These are phyloP conservation scores for Hyperoplus lanceolatus DNA, from an alignment of 2,797 vertebrate genomes.

Conservation along the genomic window DNA sequence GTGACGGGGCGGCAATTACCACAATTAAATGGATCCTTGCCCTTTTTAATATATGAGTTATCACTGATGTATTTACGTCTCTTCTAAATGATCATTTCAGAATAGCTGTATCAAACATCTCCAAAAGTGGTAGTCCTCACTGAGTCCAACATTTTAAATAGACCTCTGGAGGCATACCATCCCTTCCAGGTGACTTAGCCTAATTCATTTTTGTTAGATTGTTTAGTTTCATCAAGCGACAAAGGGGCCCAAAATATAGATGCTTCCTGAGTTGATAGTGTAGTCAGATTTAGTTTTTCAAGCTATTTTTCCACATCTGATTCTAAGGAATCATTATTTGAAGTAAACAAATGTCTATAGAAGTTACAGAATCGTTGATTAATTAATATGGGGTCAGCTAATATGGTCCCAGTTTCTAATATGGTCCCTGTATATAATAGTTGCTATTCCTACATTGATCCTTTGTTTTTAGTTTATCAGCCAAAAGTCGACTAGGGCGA, in stretches of 20 bases:
- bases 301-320: neutral
- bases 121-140: neutral
- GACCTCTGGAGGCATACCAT: neutral
- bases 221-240: conserved; percentile 6
- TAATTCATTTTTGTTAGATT: conserved; percentile 5
- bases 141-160: neutral
- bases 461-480: conserved; percentile 6
- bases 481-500: neutral
- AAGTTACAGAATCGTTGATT: conserved; percentile 5
- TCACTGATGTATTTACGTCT: neutral
- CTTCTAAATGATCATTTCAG: conserved; percentile 8
- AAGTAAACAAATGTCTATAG: neutral
- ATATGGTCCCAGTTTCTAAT: neutral
- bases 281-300: neutral
- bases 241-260: neutral
- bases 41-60: neutral
- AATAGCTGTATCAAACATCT: conserved; percentile 11
- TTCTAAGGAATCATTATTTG: neutral
- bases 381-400: neutral
- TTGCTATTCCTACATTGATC: neutral
- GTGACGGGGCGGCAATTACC: neutral
- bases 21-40: neutral
- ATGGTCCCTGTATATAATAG: neutral
- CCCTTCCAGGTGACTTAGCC: neutral
- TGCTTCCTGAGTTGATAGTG: neutral